These are phyloP conservation scores for Pomacea canaliculata DNA, from an alignment of 2,888 invertebrate species.

Conservation along the genomic window DNA sequence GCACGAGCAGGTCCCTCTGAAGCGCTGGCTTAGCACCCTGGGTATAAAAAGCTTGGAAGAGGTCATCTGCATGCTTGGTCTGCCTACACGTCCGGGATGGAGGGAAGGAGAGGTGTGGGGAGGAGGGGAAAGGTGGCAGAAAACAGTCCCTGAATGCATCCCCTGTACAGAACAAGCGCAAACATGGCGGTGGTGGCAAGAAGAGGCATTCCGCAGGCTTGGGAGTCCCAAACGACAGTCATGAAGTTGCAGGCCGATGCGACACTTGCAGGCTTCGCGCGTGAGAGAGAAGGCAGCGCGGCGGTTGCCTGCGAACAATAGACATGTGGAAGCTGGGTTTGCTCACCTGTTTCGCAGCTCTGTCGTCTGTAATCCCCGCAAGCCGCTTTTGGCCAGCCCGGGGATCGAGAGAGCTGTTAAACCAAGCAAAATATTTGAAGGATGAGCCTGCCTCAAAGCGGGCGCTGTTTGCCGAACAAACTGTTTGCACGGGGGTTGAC, in stretches of 20 bases:
- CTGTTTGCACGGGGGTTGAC: slow-evolving; percentile 27
- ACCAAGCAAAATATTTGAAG: slow-evolving; percentile 30
- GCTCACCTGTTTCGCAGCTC: slow-evolving; percentile 28
- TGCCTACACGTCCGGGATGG: no score
- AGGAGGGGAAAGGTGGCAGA: no score
- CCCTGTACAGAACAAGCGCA: no score
- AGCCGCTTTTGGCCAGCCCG: slow-evolving; percentile 13
- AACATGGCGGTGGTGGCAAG: no score
- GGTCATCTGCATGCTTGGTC: no score
- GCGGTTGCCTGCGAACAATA: slow-evolving; percentile 13
- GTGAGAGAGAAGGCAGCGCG: slow-evolving; percentile 7
- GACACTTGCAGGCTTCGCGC: slow-evolving; percentile 6
- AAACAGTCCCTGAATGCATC: no score
- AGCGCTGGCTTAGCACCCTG: no score
- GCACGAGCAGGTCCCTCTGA: no score
- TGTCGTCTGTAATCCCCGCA: slow-evolving; percentile 21
- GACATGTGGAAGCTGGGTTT: slow-evolving; percentile 11
- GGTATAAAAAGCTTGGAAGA: no score
- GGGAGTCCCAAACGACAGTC: not conserved
- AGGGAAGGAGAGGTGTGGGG: no score
- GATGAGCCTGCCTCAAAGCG: slow-evolving; percentile 26
- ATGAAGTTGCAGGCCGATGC: slow-evolving; percentile 9
- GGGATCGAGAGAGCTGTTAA: slow-evolving; percentile 28
- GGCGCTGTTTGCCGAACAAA: slow-evolving; percentile 28
- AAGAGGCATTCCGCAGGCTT: no score